These are phyloP conservation scores for Euplexia lucipara DNA, from an alignment of 2,888 invertebrate species.

Conservation along the genomic window DNA sequence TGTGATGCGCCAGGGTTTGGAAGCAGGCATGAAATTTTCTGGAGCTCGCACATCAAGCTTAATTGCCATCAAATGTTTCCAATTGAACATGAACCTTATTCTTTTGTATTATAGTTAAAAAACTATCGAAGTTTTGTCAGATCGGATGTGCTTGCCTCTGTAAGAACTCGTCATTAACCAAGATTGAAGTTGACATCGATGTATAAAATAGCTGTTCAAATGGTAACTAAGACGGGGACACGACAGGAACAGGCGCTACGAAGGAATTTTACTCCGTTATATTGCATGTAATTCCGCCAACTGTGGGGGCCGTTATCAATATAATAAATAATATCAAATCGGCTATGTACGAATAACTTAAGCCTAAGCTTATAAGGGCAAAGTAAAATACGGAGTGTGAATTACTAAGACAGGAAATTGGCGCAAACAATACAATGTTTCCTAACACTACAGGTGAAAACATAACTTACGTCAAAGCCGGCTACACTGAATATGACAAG, in stretches of 20 bases:
- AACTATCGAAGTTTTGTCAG: no score
- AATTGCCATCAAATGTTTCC: no score
- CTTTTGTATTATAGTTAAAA: no score
- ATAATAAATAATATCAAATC: slow-evolving; percentile 73
- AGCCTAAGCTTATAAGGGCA: slow-evolving; percentile 47
- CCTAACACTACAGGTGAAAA: slow-evolving; percentile 20
- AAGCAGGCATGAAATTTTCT: slow-evolving; percentile 3
- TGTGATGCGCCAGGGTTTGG: not conserved
- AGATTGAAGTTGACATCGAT: slow-evolving; percentile 51
- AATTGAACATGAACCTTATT: no score
- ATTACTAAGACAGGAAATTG: slow-evolving; percentile 42
- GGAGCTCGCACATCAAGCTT: no score
- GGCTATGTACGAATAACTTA: slow-evolving; percentile 67
- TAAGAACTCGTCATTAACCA: slow-evolving; percentile 48
- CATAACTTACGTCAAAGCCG: slow-evolving; percentile 5
- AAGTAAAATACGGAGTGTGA: slow-evolving; percentile 41
- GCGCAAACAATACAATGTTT: slow-evolving; percentile 41
- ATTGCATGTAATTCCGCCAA: slow-evolving; percentile 74
- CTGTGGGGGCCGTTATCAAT: slow-evolving; percentile 70
- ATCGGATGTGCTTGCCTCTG: slow-evolving; percentile 29
- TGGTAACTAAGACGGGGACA: slow-evolving; percentile 81
- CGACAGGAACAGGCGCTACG: slow-evolving; percentile 81
- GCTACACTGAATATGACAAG: slow-evolving; percentile 17
- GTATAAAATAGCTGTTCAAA: slow-evolving; percentile 77
- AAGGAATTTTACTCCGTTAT: slow-evolving; percentile 82